phyloP scores from a whole-genome alignment of 2,888 invertebrate genomes.

The Eupithecia exiguata region DNA sequence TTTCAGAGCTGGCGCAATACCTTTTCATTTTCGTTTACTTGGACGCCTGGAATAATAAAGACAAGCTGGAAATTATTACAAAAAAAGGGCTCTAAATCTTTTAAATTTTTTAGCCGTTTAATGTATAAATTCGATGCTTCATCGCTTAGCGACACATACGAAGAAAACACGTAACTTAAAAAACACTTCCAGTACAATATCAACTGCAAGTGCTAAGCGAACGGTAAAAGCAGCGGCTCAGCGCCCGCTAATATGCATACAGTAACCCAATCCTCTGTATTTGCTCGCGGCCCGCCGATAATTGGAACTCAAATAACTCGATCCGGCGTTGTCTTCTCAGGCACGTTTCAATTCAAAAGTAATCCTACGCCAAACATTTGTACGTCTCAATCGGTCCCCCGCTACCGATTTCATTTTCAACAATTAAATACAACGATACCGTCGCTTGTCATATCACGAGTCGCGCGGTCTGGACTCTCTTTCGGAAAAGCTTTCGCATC shows the following conservation, averaged over 20 bases:
- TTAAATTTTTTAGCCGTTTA: too few relatives aligned
- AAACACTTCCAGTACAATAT: too few relatives aligned
- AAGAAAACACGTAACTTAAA: too few relatives aligned
- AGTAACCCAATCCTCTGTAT: conserved; percentile 71
- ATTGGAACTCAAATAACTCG: conserved; percentile 81
- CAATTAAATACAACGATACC: conserved; percentile 26
- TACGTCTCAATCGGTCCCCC: conserved; percentile 73
- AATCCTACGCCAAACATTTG: conserved; percentile 80
- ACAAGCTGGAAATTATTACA: too few relatives aligned
- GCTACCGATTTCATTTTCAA: conserved; percentile 48
- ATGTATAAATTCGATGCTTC: too few relatives aligned
- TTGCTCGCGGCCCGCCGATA: conserved; percentile 73
- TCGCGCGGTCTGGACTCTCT: not conserved
- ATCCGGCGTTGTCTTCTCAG: conserved; percentile 74
- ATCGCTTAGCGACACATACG: too few relatives aligned
- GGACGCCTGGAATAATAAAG: too few relatives aligned
- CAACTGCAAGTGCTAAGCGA: conserved; percentile 38
- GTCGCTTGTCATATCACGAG: conserved; percentile 21
- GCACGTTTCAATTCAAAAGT: conserved; percentile 82
- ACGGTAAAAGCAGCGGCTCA: conserved; percentile 43
- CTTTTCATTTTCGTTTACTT: too few relatives aligned
- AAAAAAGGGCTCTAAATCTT: too few relatives aligned
- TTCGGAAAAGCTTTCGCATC: accelerated
- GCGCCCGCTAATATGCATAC: conserved; percentile 70
- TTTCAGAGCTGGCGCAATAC: too few relatives aligned